Conservation (phyloP, 2,888 invertebrate genomes). For the Rotaria socialis region DNA sequence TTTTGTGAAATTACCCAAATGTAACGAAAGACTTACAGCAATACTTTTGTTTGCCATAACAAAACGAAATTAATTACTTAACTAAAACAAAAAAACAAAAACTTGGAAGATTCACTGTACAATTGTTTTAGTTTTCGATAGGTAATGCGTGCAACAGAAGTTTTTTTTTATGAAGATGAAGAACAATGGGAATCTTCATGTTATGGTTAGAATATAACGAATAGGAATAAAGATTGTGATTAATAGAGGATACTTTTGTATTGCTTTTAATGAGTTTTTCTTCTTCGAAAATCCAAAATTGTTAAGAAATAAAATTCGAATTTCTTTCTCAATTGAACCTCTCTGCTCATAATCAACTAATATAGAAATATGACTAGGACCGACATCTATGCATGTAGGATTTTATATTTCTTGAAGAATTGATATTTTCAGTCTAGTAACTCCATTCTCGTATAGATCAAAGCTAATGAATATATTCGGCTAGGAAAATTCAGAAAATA, state of each 20-base stretch:
- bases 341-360: neutral
- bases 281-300: neutral
- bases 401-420: too few relatives aligned
- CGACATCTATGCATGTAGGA: neutral
- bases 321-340: neutral
- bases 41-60: conserved; percentile 1
- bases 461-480: too few relatives aligned
- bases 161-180: neutral
- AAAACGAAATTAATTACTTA: neutral
- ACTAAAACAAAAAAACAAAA: neutral
- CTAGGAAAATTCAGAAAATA: too few relatives aligned
- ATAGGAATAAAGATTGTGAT: neutral
- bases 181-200: neutral
- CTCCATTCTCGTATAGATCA: too few relatives aligned
- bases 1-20: too few relatives aligned
- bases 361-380: neutral
- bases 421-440: too few relatives aligned
- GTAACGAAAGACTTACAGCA: neutral
- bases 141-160: too few relatives aligned
- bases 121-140: neutral
- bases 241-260: neutral
- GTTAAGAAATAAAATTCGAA: neutral
- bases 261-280: neutral
- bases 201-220: neutral
- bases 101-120: neutral